Evolutionary conservation across 2,797 vertebrate genomes (phyloP).

Genomic region (Schizopygopsis pylzovi): DNA sequence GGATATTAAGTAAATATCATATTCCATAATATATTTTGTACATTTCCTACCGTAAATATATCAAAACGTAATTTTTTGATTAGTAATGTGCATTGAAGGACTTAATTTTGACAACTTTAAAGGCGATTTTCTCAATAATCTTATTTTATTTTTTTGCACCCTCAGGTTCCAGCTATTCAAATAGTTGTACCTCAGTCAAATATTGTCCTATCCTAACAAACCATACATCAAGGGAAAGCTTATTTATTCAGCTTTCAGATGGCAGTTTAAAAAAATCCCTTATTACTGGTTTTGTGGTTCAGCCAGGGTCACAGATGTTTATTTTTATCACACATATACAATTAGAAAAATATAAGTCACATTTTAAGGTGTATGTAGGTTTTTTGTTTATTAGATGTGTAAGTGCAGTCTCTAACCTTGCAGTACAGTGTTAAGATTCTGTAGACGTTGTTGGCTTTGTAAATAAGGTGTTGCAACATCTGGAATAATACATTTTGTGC

Average conservation of each 20-base stretch:
- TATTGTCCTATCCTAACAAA: not conserved
- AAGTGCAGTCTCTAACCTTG: not conserved
- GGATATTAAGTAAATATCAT: not conserved
- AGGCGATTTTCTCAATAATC: not conserved
- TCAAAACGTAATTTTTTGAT: not conserved
- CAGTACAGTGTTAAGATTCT: not conserved
- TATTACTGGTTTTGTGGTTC: not conserved
- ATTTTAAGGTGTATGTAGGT: not conserved
- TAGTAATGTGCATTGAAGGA: not conserved
- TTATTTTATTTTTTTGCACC: not conserved
- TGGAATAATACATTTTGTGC: slow-evolving; percentile 36
- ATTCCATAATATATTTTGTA: not conserved
- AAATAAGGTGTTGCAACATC: slow-evolving; percentile 35
- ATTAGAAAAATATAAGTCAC: not conserved
- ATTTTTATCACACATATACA: not conserved
- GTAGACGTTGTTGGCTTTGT: not conserved
- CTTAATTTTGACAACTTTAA: not conserved
- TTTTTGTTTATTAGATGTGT: not conserved
- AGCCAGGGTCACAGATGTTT: not conserved
- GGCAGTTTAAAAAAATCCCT: accelerated
- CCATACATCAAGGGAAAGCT: not conserved
- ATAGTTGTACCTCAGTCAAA: not conserved
- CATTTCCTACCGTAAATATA: not conserved
- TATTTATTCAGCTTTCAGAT: not conserved
- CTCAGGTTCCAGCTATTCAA: not conserved